Conservation (phyloP, 2,797 vertebrate species). For the Brotula barbata region DNA sequence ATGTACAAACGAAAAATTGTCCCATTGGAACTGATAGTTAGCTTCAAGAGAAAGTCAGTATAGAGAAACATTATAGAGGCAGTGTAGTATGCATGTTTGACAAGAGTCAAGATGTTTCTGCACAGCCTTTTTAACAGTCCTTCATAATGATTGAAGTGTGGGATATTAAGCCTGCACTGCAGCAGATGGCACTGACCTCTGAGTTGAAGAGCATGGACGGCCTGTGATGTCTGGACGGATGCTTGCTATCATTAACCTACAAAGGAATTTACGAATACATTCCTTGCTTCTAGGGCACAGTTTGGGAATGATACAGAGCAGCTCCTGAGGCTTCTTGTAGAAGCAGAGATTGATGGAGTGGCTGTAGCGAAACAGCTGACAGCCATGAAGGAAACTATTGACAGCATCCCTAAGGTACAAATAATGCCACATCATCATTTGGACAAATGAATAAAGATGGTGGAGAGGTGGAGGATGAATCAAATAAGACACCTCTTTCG, state of each 20-base stretch:
- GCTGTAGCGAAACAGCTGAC: constrained; percentile 87
- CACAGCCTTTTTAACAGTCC: background rate
- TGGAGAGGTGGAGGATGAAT: background rate
- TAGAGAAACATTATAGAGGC: no score
- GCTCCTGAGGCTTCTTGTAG: constrained; percentile 85
- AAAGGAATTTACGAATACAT: no score
- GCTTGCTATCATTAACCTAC: no score
- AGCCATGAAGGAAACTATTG: constrained; percentile 81
- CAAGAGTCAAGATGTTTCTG: no score
- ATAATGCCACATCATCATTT: background rate
- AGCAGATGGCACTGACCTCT: no score
- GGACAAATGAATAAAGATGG: background rate
- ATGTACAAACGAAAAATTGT: no score
- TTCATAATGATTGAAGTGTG: background rate
- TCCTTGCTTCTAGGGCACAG: constrained; percentile 77
- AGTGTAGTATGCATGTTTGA: no score
- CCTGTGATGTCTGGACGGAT: no score
- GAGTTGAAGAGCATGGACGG: no score
- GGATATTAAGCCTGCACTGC: background rate
- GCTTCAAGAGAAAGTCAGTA: no score
- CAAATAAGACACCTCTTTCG: background rate
- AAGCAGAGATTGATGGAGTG: constrained; percentile 88
- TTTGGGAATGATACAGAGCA: constrained; percentile 78
- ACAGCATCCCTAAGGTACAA: constrained; percentile 79
- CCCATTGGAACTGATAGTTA: no score